Percentiles rank a stretch among this genome's conserved stretches.
Conservation (phyloP, 2,797 vertebrate genomes). For the Etheostoma nigrum region DNA sequence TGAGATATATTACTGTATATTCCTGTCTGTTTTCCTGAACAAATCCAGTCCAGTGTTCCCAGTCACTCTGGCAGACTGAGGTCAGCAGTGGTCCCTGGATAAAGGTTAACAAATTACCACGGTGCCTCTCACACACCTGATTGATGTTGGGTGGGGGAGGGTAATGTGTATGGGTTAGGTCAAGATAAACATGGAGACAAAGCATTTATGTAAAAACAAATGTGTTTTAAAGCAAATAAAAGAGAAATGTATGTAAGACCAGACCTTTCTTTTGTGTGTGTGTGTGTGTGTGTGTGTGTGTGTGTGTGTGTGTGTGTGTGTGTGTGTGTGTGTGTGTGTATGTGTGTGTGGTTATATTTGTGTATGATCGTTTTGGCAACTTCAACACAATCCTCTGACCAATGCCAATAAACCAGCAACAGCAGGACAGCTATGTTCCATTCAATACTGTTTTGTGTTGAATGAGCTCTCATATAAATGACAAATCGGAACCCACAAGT, state of each 20-base stretch:
- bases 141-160: constrained; percentile 66
- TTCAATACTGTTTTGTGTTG: background rate
- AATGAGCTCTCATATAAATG: constrained; percentile 7
- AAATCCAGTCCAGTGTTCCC: constrained; percentile 34
- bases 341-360: background rate
- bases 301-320: background rate
- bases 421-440: background rate
- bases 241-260: background rate
- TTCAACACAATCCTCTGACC: background rate
- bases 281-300: background rate
- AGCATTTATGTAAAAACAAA: constrained; percentile 19
- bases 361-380: background rate
- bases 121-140: constrained; percentile 66
- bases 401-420: background rate
- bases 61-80: constrained; percentile 46
- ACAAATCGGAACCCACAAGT: constrained; percentile 6
- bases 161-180: constrained; percentile 37
- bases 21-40: constrained; percentile 31
- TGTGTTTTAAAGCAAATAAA: background rate
- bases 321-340: background rate
- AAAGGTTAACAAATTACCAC: constrained; percentile 82
- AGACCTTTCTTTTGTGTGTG: background rate
- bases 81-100: constrained; percentile 74
- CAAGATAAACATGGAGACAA: constrained; percentile 45
- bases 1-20: background rate